A percentile compares a stretch with the other conserved stretches of the same genome.
Conservation (phyloP, 2,113 vertebrate species). For the Bos indicus region DNA sequence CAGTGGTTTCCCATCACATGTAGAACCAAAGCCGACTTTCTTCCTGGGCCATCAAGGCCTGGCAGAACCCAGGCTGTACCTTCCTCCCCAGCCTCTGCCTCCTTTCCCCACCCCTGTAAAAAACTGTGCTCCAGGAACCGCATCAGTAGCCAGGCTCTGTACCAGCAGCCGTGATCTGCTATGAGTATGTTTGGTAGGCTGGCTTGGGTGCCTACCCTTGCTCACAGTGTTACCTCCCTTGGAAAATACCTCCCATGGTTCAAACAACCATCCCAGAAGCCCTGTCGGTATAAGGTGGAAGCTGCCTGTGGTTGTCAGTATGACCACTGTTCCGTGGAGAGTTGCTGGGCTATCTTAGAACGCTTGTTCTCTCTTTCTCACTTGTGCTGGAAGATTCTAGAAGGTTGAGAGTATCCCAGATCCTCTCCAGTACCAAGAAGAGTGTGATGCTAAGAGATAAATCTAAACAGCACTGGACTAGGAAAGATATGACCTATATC, state of each 20-base stretch:
- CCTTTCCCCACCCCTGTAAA: not conserved
- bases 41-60: not conserved
- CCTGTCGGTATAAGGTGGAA: not conserved
- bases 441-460: not conserved
- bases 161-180: not conserved
- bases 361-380: not conserved
- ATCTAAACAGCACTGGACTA: not conserved
- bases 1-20: not conserved
- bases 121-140: not conserved
- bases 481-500: not conserved
- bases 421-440: not conserved
- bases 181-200: not conserved
- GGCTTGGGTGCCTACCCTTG: not conserved
- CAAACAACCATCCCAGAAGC: not conserved
- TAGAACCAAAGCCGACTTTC: not conserved
- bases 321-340: not conserved
- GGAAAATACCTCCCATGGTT: not conserved
- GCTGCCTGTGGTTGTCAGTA: not conserved
- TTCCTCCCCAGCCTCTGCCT: not conserved
- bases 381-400: not conserved
- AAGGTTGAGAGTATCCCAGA: not conserved
- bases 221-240: not conserved
- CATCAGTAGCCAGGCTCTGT: not conserved
- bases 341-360: not conserved
- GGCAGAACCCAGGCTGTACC: not conserved